A percentile compares a stretch with the other conserved stretches of the same genome.
Evolutionary conservation across 2,113 vertebrate genomes (phyloP).

Genomic region (Ciconia stormi): DNA sequence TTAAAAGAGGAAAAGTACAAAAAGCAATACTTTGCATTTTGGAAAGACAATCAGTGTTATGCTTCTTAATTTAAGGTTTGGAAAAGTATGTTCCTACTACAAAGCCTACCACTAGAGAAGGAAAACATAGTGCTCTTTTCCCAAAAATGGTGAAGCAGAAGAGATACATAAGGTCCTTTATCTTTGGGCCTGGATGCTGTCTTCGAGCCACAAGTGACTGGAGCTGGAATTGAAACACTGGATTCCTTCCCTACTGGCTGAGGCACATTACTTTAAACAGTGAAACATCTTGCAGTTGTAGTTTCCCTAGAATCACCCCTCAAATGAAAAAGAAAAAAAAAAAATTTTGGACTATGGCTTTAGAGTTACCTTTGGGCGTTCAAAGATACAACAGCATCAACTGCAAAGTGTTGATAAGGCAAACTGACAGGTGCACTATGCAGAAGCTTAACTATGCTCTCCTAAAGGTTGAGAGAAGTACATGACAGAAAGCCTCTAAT

Average conservation of each 20-base stretch:
- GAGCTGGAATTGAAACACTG: not conserved
- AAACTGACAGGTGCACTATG: not conserved
- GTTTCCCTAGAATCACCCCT: not conserved
- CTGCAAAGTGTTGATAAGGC: not conserved
- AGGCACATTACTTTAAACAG: not conserved
- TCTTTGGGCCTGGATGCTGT: not conserved
- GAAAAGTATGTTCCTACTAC: not conserved
- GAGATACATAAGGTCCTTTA: conserved; percentile 16
- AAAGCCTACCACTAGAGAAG: not conserved
- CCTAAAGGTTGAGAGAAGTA: not conserved
- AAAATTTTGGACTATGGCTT: not conserved
- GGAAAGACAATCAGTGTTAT: not conserved
- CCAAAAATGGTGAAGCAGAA: conserved; percentile 30
- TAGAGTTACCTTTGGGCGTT: not conserved
- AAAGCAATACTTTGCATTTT: not conserved
- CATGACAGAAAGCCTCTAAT: not conserved
- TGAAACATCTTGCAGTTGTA: not conserved
- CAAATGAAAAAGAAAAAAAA: not conserved
- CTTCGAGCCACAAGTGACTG: not conserved
- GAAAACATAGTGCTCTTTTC: not conserved
- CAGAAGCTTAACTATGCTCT: not conserved
- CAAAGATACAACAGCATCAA: not conserved
- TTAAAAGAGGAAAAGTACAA: not conserved
- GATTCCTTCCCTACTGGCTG: not conserved
- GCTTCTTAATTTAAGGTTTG: not conserved